phyloP scores from a whole-genome alignment of 2,797 vertebrate genomes.

The Limosa lapponica region DNA sequence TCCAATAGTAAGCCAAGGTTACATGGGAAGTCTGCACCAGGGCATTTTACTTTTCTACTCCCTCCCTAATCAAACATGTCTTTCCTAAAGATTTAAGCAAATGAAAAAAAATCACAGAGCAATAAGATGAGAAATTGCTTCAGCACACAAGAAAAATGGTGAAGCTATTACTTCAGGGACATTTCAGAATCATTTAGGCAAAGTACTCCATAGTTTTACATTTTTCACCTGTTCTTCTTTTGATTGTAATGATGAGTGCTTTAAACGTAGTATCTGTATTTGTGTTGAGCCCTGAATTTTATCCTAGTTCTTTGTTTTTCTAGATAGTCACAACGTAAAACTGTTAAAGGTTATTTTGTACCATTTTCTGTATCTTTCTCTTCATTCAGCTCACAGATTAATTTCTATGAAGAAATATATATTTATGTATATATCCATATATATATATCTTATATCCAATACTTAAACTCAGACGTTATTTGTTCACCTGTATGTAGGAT shows the following conservation, averaged over 20 bases:
- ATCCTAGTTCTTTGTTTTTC: background rate
- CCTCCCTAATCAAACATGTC: background rate
- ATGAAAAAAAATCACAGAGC: background rate
- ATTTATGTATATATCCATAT: too few relatives aligned
- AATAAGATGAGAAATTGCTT: background rate
- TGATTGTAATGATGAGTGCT: background rate
- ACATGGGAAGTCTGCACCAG: background rate
- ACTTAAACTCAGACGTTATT: background rate
- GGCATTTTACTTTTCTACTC: background rate
- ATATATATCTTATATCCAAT: background rate
- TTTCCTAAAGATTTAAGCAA: background rate
- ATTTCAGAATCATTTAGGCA: background rate
- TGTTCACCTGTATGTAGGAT: background rate
- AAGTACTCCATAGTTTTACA: background rate
- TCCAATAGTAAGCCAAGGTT: background rate
- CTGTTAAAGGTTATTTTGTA: background rate
- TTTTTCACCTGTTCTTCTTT: background rate
- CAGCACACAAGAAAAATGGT: background rate
- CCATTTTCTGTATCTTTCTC: background rate
- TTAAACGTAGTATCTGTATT: background rate
- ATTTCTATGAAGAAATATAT: background rate
- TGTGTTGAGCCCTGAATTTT: background rate
- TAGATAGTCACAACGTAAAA: background rate
- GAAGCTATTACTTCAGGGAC: background rate
- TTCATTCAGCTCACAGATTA: background rate